Percentiles rank a stretch among this genome's conserved stretches.
Evolutionary conservation across 2,888 invertebrate genomes (phyloP).

Genomic region (Hydropsyche betteni): DNA sequence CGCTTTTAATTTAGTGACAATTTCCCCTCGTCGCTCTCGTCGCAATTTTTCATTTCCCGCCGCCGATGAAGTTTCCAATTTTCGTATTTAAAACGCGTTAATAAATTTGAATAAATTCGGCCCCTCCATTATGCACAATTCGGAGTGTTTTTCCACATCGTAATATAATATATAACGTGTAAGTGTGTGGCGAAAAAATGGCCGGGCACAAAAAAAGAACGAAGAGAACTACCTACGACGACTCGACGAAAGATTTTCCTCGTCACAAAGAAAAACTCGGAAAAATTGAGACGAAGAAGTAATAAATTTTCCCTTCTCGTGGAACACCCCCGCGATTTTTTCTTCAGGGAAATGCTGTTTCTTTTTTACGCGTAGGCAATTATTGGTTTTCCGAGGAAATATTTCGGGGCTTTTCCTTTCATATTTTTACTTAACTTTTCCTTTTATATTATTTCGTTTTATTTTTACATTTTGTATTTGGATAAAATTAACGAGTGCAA

Average conservation of each 20-base stretch:
- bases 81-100: slow-evolving; percentile 27
- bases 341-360: slow-evolving; percentile 5
- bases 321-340: not conserved
- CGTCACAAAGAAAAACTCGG: slow-evolving; percentile 15
- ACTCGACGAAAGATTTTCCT: slow-evolving; percentile 17
- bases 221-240: not conserved
- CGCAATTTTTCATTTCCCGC: not conserved
- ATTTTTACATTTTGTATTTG: no score
- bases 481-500: no score
- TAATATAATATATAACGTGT: no score
- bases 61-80: not conserved
- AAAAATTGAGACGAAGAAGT: slow-evolving; percentile 18
- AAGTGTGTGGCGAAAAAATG: no score
- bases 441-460: no score
- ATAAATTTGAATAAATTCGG: slow-evolving; percentile 36
- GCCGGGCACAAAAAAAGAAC: not conserved
- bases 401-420: slow-evolving; percentile 7
- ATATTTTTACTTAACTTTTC: no score
- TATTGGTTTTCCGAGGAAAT: slow-evolving; percentile 25
- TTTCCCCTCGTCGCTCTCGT: not conserved
- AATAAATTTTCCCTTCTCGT: slow-evolving; percentile 17
- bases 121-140: no score
- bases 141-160: no score
- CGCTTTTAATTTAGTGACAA: slow-evolving; percentile 9
- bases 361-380: slow-evolving; percentile 6